phyloP scores from a whole-genome alignment of 2,113 vertebrate species.

The Sapajus apella region DNA sequence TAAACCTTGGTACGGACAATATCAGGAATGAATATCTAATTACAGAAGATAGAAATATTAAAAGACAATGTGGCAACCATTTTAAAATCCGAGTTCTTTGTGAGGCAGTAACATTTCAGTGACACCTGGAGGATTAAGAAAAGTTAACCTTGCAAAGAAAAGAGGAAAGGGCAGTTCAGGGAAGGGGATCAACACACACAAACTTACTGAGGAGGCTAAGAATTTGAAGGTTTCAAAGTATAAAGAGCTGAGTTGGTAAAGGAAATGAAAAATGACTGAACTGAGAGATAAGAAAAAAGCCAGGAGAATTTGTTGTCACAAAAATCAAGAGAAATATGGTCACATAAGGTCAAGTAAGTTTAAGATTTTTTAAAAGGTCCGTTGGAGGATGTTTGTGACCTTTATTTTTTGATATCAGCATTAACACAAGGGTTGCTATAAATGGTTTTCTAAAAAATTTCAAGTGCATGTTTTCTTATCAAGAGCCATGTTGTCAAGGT shows the following conservation, averaged over 20 bases:
- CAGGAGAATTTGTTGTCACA: not conserved
- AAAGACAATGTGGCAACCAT: not conserved
- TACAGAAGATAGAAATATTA: not conserved
- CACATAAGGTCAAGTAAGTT: not conserved
- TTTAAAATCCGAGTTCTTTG: not conserved
- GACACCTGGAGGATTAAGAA: not conserved
- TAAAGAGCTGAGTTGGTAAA: not conserved
- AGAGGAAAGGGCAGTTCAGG: not conserved
- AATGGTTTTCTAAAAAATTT: not conserved
- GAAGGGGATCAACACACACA: not conserved
- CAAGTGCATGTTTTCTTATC: conserved; percentile 11
- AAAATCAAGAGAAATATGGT: not conserved
- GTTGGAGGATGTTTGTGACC: not conserved
- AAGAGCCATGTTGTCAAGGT: not conserved
- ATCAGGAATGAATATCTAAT: not conserved
- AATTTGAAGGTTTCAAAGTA: not conserved
- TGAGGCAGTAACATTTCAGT: not conserved
- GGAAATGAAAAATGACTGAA: conserved; percentile 9
- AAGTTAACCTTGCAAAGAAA: not conserved
- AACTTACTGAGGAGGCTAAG: not conserved
- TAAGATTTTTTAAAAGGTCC: not conserved
- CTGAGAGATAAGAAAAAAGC: conserved; percentile 34
- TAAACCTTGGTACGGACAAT: not conserved
- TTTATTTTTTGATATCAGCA: not conserved
- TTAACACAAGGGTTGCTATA: not conserved